Percentiles rank a stretch among this genome's conserved stretches.
phyloP scores from a whole-genome alignment of 1,140 invertebrate species.

The Calephelis virginiensis region DNA sequence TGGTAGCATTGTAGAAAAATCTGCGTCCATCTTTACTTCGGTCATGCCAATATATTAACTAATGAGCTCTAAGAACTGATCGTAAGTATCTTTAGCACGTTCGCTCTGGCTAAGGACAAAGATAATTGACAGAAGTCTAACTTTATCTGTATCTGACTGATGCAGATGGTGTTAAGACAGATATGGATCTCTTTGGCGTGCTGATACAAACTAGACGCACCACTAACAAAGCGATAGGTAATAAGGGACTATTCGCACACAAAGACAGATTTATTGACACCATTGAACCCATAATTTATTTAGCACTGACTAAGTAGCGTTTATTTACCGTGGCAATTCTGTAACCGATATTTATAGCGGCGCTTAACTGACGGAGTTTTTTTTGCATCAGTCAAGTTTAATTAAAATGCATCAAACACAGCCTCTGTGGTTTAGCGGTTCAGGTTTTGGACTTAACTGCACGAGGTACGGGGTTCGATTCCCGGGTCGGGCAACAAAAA shows the following conservation, averaged over 20 bases:
- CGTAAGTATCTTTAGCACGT: too few species aligned
- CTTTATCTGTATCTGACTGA: neutral
- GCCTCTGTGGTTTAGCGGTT: too few species aligned
- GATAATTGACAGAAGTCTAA: neutral
- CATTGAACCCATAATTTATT: slow-evolving; percentile 38
- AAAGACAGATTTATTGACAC: slow-evolving; percentile 33
- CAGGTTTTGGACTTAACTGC: too few species aligned
- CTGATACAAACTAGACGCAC: slow-evolving; percentile 38
- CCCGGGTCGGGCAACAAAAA: too few species aligned
- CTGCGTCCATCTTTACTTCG: too few species aligned
- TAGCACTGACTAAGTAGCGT: slow-evolving; percentile 35
- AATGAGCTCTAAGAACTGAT: too few species aligned
- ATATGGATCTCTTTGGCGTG: slow-evolving; percentile 5
- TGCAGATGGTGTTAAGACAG: neutral
- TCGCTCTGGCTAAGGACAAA: too few species aligned
- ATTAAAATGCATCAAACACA: too few species aligned
- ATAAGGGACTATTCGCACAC: slow-evolving; percentile 32
- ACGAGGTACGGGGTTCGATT: too few species aligned
- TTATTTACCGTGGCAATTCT: slow-evolving; percentile 32
- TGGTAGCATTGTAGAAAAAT: too few species aligned
- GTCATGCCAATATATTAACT: too few species aligned
- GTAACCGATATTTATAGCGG: slow-evolving; percentile 34
- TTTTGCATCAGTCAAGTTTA: neutral
- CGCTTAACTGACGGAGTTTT: slow-evolving; percentile 30
- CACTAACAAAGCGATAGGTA: slow-evolving; percentile 36